Evolutionary conservation across 2,888 invertebrate species (phyloP), one percentile per base, ranked within the genome.

Genomic region (Thereva nobilitata): DNA sequence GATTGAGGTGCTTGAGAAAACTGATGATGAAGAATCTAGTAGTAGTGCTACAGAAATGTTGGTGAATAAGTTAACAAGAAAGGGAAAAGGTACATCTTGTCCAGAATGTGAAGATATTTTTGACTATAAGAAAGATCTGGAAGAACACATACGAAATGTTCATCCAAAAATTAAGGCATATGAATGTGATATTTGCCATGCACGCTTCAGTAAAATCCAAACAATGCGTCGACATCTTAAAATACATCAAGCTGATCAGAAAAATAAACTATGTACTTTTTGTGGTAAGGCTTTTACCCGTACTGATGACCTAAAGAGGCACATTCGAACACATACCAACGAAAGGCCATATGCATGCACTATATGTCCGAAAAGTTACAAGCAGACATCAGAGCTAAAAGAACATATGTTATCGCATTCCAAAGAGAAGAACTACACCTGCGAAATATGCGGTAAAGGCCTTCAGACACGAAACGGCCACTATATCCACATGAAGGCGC

Each of bases 121-220:
- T 47, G 54, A 38, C 6, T 35, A 35, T 23, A 59, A 67, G 37
- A 67, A 54, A n/a, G 53, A 53, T 9, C 34, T 59, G 5, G 10
- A 59, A 8, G 61, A 61, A n/a, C 66, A 67, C 41, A 12, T 45
- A 12, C 8, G 35, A 87, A 84, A 92, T 44, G 89, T 89, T 0
- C 93, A 93, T 79, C 86, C 86, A 40, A 87, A 89, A 49, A 69
- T 75, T 67, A 87, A 90, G 70, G 91, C 91, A 0, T 90, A 91
- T 76, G 86, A 87, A 41, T 94, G 93, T 73, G 86, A 87, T 0
- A 87, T 88, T 4, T 94, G 93, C 76, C 89, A 90, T 3, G 88
- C 90, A 56, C 82, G 87, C 40, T 93, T 94, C 74, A 90, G 52
- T n/a, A 66, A 68, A 34, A 7, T 54, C 0, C 68, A 68, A 59